phyloP scores from a whole-genome alignment of 2,113 vertebrate species.

The Heteronetta atricapilla region DNA sequence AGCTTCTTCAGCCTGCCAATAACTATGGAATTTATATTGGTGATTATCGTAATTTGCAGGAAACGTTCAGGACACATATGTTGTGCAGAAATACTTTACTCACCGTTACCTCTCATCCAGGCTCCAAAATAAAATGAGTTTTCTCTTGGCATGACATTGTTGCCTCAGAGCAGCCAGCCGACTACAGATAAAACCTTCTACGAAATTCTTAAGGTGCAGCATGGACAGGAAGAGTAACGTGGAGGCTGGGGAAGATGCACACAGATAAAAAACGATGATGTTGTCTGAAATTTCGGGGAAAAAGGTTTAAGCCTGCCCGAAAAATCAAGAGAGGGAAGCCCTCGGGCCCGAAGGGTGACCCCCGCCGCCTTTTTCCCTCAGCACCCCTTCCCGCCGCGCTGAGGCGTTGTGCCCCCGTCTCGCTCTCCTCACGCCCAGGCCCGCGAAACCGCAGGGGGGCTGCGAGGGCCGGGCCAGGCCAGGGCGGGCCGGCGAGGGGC shows the following conservation, averaged over 20 bases:
- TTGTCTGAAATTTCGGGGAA: neutral
- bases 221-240: neutral
- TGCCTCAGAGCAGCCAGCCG: neutral
- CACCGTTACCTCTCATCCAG: neutral
- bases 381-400: neutral
- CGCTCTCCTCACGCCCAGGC: accelerated
- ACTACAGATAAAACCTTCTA: neutral
- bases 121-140: neutral
- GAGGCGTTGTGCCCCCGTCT: too few species aligned
- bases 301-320: accelerated
- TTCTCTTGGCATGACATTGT: neutral
- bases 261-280: neutral
- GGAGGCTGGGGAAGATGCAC: accelerated
- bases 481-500: too few species aligned
- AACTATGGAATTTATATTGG: neutral
- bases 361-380: accelerated
- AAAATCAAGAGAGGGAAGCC: accelerated
- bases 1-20: neutral
- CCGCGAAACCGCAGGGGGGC: neutral
- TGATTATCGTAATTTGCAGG: neutral
- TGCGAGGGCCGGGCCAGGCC: neutral
- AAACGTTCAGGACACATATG: neutral
- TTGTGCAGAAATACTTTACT: neutral
- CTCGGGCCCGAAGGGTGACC: accelerated
- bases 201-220: neutral